Conservation (phyloP, 2,113 vertebrate species). For the Lates calcarifer region DNA sequence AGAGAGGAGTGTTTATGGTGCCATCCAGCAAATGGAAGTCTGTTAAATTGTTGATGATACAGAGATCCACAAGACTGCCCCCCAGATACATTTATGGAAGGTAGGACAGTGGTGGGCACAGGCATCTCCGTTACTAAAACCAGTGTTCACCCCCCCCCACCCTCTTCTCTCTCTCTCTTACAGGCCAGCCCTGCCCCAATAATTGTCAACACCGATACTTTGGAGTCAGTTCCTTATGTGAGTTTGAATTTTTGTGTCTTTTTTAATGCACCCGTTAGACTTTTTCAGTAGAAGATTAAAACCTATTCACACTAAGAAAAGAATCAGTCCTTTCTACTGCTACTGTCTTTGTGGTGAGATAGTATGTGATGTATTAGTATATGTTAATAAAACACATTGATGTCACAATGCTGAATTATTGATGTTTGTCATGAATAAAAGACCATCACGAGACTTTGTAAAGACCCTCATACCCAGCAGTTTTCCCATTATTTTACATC, state of each 20-base stretch:
- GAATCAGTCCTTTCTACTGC: background rate
- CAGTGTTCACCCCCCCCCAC: conserved; percentile 31
- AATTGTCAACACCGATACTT: conserved; percentile 97
- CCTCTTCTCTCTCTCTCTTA: conserved; percentile 44
- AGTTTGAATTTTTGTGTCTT: conserved; percentile 75
- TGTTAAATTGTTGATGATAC: conserved; percentile 68
- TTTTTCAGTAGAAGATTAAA: conserved; percentile 19
- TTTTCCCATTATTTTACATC: conserved; percentile 42
- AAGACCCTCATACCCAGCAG: conserved; percentile 20
- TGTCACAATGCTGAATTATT: conserved; percentile 50
- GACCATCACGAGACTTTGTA: conserved; percentile 30
- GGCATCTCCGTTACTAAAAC: conserved; percentile 29
- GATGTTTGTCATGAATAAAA: conserved; percentile 55
- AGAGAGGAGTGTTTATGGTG: conserved; percentile 9
- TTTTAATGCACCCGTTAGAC: background rate
- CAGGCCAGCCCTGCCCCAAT: conserved; percentile 97
- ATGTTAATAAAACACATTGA: conserved; percentile 47
- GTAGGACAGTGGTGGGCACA: conserved; percentile 45
- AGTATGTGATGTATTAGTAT: background rate
- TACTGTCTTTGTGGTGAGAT: background rate
- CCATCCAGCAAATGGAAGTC: conserved; percentile 56
- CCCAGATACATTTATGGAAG: conserved; percentile 64
- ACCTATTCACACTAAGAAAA: conserved; percentile 5
- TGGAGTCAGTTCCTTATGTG: conserved; percentile 97
- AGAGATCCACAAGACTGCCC: conserved; percentile 44